Evolutionary conservation across 2,888 invertebrate genomes (phyloP), one percentile per base, ranked within the genome.

Genomic region (Tanaodytes sp.): DNA sequence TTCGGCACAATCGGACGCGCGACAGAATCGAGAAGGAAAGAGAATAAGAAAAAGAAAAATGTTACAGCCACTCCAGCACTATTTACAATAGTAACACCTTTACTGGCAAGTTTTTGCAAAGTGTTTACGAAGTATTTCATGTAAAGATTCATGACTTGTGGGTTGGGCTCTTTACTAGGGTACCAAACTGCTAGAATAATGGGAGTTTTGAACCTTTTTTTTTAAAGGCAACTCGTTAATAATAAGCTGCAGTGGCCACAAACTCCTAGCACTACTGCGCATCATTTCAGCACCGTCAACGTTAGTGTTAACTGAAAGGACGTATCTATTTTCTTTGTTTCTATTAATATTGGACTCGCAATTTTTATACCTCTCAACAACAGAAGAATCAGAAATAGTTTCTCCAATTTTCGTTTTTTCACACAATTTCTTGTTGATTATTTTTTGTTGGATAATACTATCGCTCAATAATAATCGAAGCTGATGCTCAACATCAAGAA

Each of bases 1-100:
- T 59, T 59, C 43, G 49, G 49, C 8, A 59, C n/a, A 23, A 59
- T 19, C 3, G 59, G 12, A 3, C 59, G 48, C 16, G 59, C 59
- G 9, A 59, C 59, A 11, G 59, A 48, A 42, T 59, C 59, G n/a
- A 49, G 39, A 40, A 18, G 30, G 18, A 20, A 11, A 19, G 20
- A 37, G 6, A 52, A 20, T 2, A 52, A 12, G 4, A 40, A 40
- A 40, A 52, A 52, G 14, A 27, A 23, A 39, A n/a, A 37, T 16
- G 51, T 39, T 39, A 23, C 27, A 9, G 15, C 4, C 9, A 11
- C 5, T 9, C 46, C 46, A 15, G 27, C n/a, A 15, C 2, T 6
- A 12, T 31, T 33, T 11, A 18, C n/a, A 18, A 33, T n/a, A 18
- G 16, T 30, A 11, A 40, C 18, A 5, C 40, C 40, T 1, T 40